Conservation (phyloP, 2,113 vertebrate species). For the Chaetops frenatus region DNA sequence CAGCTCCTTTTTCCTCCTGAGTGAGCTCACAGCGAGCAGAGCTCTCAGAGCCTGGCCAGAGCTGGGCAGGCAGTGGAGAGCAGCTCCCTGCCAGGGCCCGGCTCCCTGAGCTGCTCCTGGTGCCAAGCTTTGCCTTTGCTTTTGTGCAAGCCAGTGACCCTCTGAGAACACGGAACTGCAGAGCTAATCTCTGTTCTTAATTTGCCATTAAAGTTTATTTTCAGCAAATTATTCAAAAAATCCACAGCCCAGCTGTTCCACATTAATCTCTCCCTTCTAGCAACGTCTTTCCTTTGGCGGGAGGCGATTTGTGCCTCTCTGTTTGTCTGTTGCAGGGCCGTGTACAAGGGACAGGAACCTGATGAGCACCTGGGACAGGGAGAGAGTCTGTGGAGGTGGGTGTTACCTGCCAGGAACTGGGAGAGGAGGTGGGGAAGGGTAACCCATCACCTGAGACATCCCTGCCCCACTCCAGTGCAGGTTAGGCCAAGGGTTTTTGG, state of each 20-base stretch:
- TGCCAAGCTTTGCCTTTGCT: neutral
- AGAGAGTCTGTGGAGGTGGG: neutral
- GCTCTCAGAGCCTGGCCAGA: neutral
- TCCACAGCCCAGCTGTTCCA: conserved; percentile 24
- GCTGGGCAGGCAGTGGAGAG: neutral
- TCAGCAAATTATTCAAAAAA: conserved; percentile 58
- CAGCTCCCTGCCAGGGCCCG: neutral
- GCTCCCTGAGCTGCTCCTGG: rapidly evolving
- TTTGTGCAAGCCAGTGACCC: neutral
- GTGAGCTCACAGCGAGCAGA: neutral
- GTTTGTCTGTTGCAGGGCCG: neutral
- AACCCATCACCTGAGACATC: neutral
- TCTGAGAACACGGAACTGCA: neutral
- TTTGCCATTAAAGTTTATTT: conserved; percentile 60
- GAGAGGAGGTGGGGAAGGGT: neutral
- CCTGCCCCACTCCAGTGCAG: neutral
- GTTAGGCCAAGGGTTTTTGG: neutral
- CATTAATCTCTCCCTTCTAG: conserved; percentile 21
- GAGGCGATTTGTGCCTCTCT: neutral
- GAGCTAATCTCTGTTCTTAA: conserved; percentile 17
- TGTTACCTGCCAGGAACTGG: neutral
- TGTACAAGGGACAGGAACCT: neutral
- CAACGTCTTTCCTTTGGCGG: neutral
- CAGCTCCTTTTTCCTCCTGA: neutral
- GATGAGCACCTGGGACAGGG: neutral